Percentiles rank a stretch among this genome's conserved stretches.
phyloP scores from a whole-genome alignment of 2,888 invertebrate genomes.

The Macaria notata region DNA sequence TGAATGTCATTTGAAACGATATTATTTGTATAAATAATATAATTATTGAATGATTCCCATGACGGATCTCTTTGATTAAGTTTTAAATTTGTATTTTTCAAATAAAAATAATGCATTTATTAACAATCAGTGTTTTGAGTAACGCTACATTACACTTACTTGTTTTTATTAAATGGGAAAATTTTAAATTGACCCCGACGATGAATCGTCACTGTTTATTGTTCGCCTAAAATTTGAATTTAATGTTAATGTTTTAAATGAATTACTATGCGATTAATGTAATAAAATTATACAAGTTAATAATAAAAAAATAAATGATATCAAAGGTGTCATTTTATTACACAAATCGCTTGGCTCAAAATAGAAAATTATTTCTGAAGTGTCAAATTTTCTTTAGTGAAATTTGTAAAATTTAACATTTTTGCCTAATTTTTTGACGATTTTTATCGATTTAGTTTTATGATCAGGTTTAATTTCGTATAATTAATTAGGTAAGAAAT shows the following conservation, averaged over 20 bases:
- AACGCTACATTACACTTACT: conserved; percentile 3
- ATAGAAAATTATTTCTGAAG: conserved; percentile 14
- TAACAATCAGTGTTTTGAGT: neutral
- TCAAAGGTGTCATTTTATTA: conserved; percentile 6
- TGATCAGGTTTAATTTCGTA: conserved; percentile 4
- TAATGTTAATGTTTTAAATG: neutral
- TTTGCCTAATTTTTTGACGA: neutral
- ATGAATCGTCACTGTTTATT: conserved; percentile 26
- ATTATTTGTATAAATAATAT: conserved; percentile 36
- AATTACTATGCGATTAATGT: neutral
- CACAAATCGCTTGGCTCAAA: conserved; percentile 2
- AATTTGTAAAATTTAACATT: conserved; percentile 7
- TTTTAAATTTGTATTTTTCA: conserved; percentile 44
- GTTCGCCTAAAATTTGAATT: neutral
- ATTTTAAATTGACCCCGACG: conserved; percentile 57
- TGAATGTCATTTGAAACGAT: conserved; percentile 31
- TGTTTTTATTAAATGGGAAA: conserved; percentile 44
- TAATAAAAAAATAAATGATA: too few relatives aligned
- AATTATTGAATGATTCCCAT: conserved; percentile 45
- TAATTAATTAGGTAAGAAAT: conserved; percentile 9
- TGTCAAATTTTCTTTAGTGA: conserved; percentile 24
- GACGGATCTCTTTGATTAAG: conserved; percentile 63
- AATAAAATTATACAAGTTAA: conserved; percentile 3
- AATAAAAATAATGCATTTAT: conserved; percentile 13
- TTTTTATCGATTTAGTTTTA: conserved; percentile 2